A percentile compares a stretch with the other conserved stretches of the same genome.
phyloP scores from a whole-genome alignment of 2,888 invertebrate species.

The Germaria angustata region DNA sequence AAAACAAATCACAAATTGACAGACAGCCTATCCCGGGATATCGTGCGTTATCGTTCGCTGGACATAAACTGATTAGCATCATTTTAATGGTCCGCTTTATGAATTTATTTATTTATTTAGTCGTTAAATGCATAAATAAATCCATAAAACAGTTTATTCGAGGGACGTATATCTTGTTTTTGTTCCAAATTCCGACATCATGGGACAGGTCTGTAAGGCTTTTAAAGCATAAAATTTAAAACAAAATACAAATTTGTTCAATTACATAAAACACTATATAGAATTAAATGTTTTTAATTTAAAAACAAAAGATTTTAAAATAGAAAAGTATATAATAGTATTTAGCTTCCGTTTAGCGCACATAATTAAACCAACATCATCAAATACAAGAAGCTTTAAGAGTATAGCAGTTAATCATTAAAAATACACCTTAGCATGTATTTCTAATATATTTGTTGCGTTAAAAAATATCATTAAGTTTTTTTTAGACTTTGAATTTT shows the following conservation, averaged over 20 bases:
- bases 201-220: too few species aligned
- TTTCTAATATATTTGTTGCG: not conserved
- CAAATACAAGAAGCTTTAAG: not conserved
- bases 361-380: not conserved
- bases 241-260: slow-evolving; percentile 30
- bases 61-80: not conserved
- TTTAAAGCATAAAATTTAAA: slow-evolving; percentile 25
- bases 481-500: not conserved
- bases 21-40: too few species aligned
- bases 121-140: too few species aligned
- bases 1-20: too few species aligned
- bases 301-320: slow-evolving; percentile 31
- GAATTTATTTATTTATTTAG: too few species aligned
- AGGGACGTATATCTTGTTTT: too few species aligned
- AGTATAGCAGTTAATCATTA: not conserved
- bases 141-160: too few species aligned
- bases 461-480: slow-evolving; percentile 43
- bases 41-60: too few species aligned
- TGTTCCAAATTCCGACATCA: too few species aligned
- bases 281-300: not conserved
- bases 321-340: not conserved
- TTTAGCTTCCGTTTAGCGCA: slow-evolving; percentile 27
- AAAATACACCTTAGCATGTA: not conserved
- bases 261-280: not conserved
- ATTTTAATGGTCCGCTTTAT: too few species aligned